phyloP scores from a whole-genome alignment of 2,888 invertebrate species.

The Seladonia tumulorum region DNA sequence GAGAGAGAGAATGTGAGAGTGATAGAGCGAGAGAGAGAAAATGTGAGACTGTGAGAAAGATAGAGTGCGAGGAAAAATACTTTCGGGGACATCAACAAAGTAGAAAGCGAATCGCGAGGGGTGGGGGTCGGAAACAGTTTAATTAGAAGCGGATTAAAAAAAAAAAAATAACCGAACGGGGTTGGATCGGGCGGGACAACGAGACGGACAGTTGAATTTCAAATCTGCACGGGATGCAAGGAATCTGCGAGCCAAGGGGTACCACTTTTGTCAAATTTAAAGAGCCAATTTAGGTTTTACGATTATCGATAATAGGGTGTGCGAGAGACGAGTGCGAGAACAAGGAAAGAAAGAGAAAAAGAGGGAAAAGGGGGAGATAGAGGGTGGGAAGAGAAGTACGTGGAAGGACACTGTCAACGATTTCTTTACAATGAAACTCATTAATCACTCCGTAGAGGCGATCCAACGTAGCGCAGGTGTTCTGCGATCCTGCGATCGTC shows the following conservation, averaged over 20 bases:
- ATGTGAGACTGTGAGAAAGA: conserved; percentile 36
- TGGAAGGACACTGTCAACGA: conserved; percentile 42
- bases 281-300: conserved; percentile 72
- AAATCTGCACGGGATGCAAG: conserved; percentile 38
- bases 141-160: neutral
- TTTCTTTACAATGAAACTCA: conserved; percentile 69
- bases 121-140: neutral
- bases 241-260: conserved; percentile 69
- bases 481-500: conserved; percentile 26
- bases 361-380: neutral
- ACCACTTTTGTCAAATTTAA: conserved; percentile 76
- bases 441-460: conserved; percentile 67
- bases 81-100: conserved; percentile 9
- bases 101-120: conserved; percentile 5
- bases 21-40: neutral
- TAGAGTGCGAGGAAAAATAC: neutral
- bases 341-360: conserved; percentile 18
- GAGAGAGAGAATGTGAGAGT: neutral
- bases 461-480: conserved; percentile 69
- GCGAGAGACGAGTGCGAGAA: conserved; percentile 40
- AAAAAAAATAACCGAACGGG: neutral
- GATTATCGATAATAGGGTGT: conserved; percentile 57
- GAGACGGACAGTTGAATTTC: conserved; percentile 6
- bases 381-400: neutral
- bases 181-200: neutral